Evolutionary conservation across 2,113 vertebrate species (phyloP).

Genomic region (Furnarius figulus): DNA sequence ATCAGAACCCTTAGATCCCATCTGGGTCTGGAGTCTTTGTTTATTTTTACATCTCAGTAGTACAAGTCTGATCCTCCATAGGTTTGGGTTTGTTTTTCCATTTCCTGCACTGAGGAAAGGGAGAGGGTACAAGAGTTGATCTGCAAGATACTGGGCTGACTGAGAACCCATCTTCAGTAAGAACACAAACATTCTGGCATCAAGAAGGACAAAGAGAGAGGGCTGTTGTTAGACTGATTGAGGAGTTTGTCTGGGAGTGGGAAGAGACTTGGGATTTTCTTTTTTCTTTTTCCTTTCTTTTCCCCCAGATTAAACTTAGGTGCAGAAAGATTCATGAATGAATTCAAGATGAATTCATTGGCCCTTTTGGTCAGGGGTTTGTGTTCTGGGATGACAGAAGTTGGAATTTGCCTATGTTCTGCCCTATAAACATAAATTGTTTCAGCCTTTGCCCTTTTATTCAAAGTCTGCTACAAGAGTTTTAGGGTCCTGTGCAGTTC

Average conservation of each 20-base stretch:
- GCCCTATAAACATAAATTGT: background rate
- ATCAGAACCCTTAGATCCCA: background rate
- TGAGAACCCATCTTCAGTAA: background rate
- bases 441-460: background rate
- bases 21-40: background rate
- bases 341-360: background rate
- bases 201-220: background rate
- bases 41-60: background rate
- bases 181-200: background rate
- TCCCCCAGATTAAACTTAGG: background rate
- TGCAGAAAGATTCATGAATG: background rate
- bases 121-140: background rate
- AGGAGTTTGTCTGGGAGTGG: background rate
- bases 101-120: background rate
- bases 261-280: background rate
- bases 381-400: background rate
- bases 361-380: background rate
- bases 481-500: background rate
- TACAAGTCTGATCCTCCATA: background rate
- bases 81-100: background rate
- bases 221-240: background rate
- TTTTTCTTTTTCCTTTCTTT: background rate
- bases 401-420: background rate
- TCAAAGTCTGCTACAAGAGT: background rate
- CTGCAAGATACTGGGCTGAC: background rate